Conservation (phyloP, 2,888 invertebrate species). For the Melinaea menophilus region DNA sequence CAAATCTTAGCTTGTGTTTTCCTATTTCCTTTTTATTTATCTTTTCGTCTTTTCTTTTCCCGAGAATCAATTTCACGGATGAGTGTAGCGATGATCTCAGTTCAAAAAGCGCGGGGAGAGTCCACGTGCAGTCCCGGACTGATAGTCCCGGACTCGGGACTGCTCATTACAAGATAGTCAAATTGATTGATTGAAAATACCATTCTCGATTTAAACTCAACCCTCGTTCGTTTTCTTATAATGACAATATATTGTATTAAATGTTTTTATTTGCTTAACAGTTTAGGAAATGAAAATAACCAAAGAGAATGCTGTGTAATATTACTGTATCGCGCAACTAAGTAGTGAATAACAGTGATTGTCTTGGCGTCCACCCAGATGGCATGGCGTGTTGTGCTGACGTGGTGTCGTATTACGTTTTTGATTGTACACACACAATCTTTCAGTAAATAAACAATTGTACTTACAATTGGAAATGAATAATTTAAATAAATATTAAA, state of each 20-base stretch:
- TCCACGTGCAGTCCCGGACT: slow-evolving; percentile 48
- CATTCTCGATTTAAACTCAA: slow-evolving; percentile 29
- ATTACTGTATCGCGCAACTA: slow-evolving; percentile 43
- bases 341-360: slow-evolving; percentile 74
- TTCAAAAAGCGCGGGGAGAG: slow-evolving; percentile 67
- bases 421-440: slow-evolving; percentile 10
- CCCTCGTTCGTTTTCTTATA: slow-evolving; percentile 64
- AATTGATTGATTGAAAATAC: slow-evolving; percentile 24
- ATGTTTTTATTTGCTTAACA: slow-evolving; percentile 3
- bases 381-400: slow-evolving; percentile 65
- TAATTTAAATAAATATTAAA: slow-evolving; percentile 28
- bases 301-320: slow-evolving; percentile 24
- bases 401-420: slow-evolving; percentile 41
- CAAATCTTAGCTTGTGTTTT: slow-evolving; percentile 79
- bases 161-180: slow-evolving; percentile 60
- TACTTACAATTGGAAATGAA: no score
- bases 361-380: slow-evolving; percentile 73
- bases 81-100: slow-evolving; percentile 76
- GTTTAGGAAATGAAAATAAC: slow-evolving; percentile 12
- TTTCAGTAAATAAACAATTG: not conserved
- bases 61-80: slow-evolving; percentile 78
- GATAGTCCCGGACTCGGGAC: slow-evolving; percentile 17
- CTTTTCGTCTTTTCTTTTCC: slow-evolving; percentile 76
- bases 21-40: slow-evolving; percentile 79
- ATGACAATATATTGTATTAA: not conserved